A percentile compares a stretch with the other conserved stretches of the same genome.
phyloP scores from a whole-genome alignment of 2,113 vertebrate genomes.

The Sceloporus undulatus region DNA sequence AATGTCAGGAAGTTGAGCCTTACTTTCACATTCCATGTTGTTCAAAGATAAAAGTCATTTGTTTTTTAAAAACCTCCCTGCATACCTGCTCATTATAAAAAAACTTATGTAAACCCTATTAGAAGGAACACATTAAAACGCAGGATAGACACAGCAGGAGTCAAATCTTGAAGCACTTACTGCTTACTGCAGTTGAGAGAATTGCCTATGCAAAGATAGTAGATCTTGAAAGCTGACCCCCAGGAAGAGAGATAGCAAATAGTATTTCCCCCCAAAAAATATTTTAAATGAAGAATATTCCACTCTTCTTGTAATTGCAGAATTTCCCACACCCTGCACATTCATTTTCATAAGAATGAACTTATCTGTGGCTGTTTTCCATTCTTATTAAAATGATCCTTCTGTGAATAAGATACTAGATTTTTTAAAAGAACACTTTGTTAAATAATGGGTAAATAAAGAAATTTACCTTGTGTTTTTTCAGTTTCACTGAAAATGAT shows the following conservation, averaged over 20 bases:
- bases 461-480: neutral
- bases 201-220: conserved; percentile 12
- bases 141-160: conserved; percentile 15
- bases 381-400: conserved; percentile 66
- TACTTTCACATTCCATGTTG: conserved; percentile 22
- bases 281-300: conserved; percentile 30
- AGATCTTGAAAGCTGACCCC: conserved; percentile 59
- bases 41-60: conserved; percentile 56
- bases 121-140: conserved; percentile 42
- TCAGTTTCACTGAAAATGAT: neutral
- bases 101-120: conserved; percentile 50
- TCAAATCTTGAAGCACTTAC: conserved; percentile 24
- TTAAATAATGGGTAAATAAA: conserved; percentile 5
- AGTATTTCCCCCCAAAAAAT: conserved; percentile 42
- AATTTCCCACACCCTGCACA: conserved; percentile 51
- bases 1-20: conserved; percentile 19
- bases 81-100: conserved; percentile 45
- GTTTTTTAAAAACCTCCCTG: conserved; percentile 46
- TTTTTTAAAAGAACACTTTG: conserved; percentile 40
- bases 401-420: conserved; percentile 42
- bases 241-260: conserved; percentile 56
- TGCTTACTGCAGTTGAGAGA: conserved; percentile 9
- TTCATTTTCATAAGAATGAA: conserved; percentile 59
- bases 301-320: conserved; percentile 56
- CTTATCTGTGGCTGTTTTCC: conserved; percentile 49